Base-by-base conservation (phyloP, 2,888 invertebrate genomes). In the Resseliella maxima region DNA sequence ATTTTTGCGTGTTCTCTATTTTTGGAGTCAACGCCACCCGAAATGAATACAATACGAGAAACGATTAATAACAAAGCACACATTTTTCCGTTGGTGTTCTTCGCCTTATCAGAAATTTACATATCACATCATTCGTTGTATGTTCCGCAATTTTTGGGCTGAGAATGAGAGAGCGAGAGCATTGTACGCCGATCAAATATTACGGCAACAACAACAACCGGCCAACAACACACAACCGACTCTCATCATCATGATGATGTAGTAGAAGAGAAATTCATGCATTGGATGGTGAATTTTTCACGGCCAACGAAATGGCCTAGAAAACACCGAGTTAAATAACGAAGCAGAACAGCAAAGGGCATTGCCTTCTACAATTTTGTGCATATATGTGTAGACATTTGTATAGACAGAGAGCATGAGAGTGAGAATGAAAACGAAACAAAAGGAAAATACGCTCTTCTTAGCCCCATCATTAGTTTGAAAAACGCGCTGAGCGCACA, bases 301-400 rank as follows among this genome's bases (percentile, higher is more conserved):
- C 83, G 83, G 83, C 83, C 83, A 83, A 83, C 83, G 38, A 38
- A 83, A 83, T 83, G 83, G 38, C 83, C 83, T 83, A 83, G 83
- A 83, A 83, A 83, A 83, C 83, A 38, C n/a, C 83, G 83, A 83
- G 83, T 83, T 83, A 83, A 83, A 83, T 83, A 83, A 83, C 83
- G 83, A 83, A 83, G 38, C 83, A 83, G 83, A 83, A 83, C 83
- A 83, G 83, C 83, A 83, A 36, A 83, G 83, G 83, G 83, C 83
- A 83, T 83, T 83, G 83, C 83, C 83, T 83, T 83, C 83, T 83
- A 36, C 41, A 0, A n/a, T 6, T 83, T 38, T 83, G 38, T 83
- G 18, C 38, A 27, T 72, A 31, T 72, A 35, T 72, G 72, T 72
- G 31, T 72, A 72, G 72, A 72, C 72, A 31, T 27, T 31, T 31